Evolutionary conservation across 2,797 vertebrate species (phyloP).

Genomic region (Tapirus indicus): DNA sequence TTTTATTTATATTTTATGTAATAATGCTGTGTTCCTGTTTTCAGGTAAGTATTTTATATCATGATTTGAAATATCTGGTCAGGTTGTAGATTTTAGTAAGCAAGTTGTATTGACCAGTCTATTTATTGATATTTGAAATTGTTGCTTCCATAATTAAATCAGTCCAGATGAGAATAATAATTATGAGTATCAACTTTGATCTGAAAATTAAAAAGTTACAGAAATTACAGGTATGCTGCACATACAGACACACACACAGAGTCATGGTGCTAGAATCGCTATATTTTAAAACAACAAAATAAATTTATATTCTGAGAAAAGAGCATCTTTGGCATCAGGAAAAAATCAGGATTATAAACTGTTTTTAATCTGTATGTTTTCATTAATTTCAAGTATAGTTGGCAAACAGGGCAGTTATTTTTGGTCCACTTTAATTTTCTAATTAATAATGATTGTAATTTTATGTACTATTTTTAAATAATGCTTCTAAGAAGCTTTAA

Average conservation of each 20-base stretch:
- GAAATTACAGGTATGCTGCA: neutral
- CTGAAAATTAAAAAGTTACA: neutral
- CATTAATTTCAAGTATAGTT: neutral
- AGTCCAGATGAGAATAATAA: neutral
- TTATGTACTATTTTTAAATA: slow-evolving; percentile 41
- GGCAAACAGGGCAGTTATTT: neutral
- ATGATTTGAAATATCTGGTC: neutral
- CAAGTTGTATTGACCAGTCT: neutral
- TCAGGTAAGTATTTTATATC: neutral
- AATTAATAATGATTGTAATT: slow-evolving; percentile 26
- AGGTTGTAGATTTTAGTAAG: neutral
- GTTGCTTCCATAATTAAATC: neutral
- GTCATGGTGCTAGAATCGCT: neutral
- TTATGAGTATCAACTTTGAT: neutral
- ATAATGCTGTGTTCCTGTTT: neutral
- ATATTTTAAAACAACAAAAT: slow-evolving; percentile 42
- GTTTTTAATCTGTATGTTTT: slow-evolving; percentile 20
- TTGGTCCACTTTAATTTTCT: slow-evolving; percentile 7
- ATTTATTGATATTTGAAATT: neutral
- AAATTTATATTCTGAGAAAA: neutral
- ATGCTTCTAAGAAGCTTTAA: neutral
- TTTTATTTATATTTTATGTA: neutral
- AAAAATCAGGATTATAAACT: slow-evolving; percentile 30
- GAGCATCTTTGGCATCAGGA: neutral
- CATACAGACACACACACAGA: neutral